Conservation (phyloP, 2,113 vertebrate genomes). For the Epinephelus moara region DNA sequence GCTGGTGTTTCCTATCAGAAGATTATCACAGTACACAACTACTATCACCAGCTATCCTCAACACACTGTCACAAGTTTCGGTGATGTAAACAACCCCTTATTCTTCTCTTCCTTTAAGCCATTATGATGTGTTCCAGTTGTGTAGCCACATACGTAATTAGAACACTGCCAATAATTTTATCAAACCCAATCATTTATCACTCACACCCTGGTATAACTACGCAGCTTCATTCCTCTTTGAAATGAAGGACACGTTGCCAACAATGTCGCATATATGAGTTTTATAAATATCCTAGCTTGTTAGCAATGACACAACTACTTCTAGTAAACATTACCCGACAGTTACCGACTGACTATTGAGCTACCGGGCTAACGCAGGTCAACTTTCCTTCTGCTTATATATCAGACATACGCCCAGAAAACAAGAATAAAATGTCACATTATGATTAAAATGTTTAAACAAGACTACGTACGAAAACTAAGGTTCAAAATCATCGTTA, state of each 20-base stretch:
- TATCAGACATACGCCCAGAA: neutral
- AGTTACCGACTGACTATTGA: conserved; percentile 1
- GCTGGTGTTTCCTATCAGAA: neutral
- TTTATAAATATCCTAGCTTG: neutral
- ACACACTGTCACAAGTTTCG: neutral
- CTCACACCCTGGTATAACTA: neutral
- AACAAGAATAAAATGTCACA: neutral
- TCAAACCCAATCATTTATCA: neutral
- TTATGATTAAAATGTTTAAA: fast-evolving
- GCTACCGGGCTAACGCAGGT: conserved; percentile 27
- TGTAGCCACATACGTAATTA: neutral
- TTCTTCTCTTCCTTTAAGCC: neutral
- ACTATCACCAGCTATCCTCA: neutral
- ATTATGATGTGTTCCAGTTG: neutral
- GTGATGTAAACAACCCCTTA: neutral
- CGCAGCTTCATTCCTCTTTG: neutral
- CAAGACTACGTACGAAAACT: neutral
- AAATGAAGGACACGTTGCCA: neutral
- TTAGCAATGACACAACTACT: neutral
- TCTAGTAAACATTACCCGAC: neutral
- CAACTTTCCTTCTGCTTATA: neutral
- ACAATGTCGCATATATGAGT: neutral
- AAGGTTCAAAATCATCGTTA: neutral
- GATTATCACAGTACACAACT: neutral
- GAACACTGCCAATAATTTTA: neutral